Conservation (phyloP, 2,113 vertebrate species). For the Cavia aperea region DNA sequence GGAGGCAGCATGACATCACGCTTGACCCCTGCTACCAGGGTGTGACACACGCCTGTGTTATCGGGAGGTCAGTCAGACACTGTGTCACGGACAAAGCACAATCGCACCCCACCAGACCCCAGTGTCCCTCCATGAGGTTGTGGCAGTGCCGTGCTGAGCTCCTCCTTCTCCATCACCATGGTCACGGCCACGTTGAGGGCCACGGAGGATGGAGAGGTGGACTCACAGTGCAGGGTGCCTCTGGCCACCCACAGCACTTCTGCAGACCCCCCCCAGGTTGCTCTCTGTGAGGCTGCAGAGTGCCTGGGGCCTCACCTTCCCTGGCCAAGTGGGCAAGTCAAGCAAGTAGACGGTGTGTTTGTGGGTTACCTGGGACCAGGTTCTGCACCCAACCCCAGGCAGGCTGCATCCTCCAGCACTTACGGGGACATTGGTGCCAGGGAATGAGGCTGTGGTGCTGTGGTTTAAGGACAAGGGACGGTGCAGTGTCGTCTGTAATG, state of each 20-base stretch:
- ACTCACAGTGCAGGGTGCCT: rapidly evolving
- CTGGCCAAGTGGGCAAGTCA: rapidly evolving
- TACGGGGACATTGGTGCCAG: neutral
- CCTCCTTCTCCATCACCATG: neutral
- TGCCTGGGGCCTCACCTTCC: rapidly evolving
- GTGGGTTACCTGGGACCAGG: neutral
- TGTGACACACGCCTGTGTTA: neutral
- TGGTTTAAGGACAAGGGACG: neutral
- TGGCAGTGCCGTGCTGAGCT: too few relatives aligned
- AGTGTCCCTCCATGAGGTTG: neutral
- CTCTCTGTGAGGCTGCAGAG: neutral
- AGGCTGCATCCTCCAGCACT: neutral
- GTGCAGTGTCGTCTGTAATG: neutral
- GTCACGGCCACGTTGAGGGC: neutral
- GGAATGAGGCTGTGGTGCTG: rapidly evolving
- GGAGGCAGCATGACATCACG: neutral
- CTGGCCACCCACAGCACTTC: neutral
- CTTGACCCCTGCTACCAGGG: neutral
- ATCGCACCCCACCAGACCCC: neutral
- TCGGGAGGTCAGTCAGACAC: neutral
- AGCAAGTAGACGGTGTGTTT: neutral
- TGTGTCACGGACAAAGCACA: neutral
- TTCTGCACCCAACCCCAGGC: neutral
- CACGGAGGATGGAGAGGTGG: neutral
- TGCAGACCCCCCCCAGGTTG: neutral